These are phyloP conservation scores for Cyprinodon variegatus DNA, from an alignment of 2,113 vertebrate genomes.

Conservation along the genomic window DNA sequence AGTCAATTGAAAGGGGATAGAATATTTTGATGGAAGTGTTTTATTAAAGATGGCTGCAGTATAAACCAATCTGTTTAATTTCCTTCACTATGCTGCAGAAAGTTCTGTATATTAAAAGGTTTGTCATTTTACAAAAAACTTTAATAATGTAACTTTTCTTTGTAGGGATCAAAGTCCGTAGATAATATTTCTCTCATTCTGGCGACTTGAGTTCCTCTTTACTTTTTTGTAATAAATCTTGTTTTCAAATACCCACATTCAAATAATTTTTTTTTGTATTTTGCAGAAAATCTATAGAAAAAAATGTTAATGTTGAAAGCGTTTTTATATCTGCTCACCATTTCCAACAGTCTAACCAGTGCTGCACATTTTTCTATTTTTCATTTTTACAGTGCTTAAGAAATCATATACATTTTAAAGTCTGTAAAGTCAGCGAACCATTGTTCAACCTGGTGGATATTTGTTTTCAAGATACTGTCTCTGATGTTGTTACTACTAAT, in stretches of 20 bases:
- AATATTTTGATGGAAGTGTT: background rate
- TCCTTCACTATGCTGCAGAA: background rate
- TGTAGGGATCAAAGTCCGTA: too few relatives aligned
- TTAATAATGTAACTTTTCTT: too few relatives aligned
- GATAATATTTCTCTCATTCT: background rate
- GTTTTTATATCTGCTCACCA: constrained; percentile 13
- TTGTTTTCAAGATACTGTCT: constrained; percentile 50
- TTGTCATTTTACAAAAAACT: too few relatives aligned
- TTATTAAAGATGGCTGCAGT: background rate
- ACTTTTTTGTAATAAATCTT: constrained; percentile 1
- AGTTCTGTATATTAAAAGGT: background rate
- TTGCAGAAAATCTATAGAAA: background rate
- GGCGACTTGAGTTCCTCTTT: background rate
- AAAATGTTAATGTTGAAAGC: background rate
- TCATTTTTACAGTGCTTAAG: background rate
- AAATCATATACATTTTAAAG: constrained; percentile 44
- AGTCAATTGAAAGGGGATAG: background rate
- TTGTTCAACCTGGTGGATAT: constrained; percentile 46
- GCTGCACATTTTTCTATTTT: constrained; percentile 10
- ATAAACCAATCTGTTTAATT: background rate
- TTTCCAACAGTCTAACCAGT: background rate
- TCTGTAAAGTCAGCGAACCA: constrained; percentile 39
- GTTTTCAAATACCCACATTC: constrained; percentile 14
- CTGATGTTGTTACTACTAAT: constrained; percentile 52
- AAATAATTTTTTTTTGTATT: too few relatives aligned